Conservation (phyloP, 1,140 invertebrate genomes). For the Papilio polytes region DNA sequence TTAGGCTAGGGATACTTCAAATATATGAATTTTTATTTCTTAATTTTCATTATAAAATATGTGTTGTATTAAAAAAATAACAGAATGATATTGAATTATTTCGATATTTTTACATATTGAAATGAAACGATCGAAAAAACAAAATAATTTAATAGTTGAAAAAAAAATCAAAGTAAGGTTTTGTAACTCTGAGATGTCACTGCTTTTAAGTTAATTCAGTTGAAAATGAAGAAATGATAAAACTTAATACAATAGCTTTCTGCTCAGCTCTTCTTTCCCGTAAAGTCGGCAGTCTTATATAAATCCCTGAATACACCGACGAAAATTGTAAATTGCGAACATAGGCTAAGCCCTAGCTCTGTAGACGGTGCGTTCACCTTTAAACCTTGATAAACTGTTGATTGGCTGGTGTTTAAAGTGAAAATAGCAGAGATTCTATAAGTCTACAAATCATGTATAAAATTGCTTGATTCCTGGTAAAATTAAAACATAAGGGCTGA, state of each 20-base stretch:
- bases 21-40: background rate
- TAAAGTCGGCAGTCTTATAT: slow-evolving; percentile 11
- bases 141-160: background rate
- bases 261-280: background rate
- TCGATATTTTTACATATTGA: background rate
- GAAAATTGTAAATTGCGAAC: slow-evolving; percentile 17
- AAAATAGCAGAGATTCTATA: background rate
- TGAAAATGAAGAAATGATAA: background rate
- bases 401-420: background rate
- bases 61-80: no score
- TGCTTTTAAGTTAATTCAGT: background rate
- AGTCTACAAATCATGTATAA: background rate
- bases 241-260: background rate
- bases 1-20: background rate
- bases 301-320: background rate
- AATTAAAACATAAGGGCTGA: no score
- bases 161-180: background rate
- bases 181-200: background rate
- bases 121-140: background rate
- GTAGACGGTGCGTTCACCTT: slow-evolving; percentile 14
- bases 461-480: no score
- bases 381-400: background rate
- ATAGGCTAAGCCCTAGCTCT: background rate
- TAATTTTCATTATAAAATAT: no score
- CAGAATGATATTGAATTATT: no score